A percentile compares a stretch with the other conserved stretches of the same genome.
phyloP scores from a whole-genome alignment of 2,888 invertebrate species.

The Philereme transversata region DNA sequence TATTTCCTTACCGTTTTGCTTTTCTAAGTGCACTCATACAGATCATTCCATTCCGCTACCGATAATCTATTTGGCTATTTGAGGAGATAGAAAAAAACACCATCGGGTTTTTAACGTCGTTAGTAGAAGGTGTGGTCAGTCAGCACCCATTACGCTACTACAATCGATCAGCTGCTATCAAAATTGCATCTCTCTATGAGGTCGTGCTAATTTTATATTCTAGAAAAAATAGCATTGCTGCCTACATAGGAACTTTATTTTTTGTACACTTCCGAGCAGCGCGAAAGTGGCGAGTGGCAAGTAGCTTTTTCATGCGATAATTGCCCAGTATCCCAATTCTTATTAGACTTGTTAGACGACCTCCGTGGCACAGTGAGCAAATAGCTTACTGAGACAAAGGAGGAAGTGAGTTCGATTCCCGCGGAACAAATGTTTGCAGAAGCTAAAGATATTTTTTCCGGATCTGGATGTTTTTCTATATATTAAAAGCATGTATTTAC shows the following conservation, averaged over 20 bases:
- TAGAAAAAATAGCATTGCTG: slow-evolving; percentile 21
- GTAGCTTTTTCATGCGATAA: not conserved
- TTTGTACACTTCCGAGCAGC: not conserved
- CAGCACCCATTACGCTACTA: not conserved
- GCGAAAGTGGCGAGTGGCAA: not conserved
- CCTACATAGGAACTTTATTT: slow-evolving; percentile 11
- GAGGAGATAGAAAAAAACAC: not conserved
- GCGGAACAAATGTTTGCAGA: too few species aligned
- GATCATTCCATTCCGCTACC: too few species aligned
- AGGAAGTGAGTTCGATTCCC: too few species aligned
- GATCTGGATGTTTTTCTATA: too few species aligned
- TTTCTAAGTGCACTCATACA: too few species aligned
- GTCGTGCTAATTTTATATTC: slow-evolving; percentile 21
- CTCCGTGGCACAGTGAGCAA: too few species aligned
- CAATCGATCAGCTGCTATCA: slow-evolving; percentile 17
- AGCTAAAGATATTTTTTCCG: too few species aligned
- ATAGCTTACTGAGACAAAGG: too few species aligned
- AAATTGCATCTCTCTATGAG: slow-evolving; percentile 18
- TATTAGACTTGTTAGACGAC: too few species aligned
- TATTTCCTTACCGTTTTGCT: too few species aligned
- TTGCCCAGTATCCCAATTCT: too few species aligned
- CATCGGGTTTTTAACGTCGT: not conserved
- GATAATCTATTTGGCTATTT: not conserved
- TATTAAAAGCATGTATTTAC: too few species aligned
- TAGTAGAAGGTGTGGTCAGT: not conserved